Base-by-base conservation (phyloP, 2,888 invertebrate species). In the Folsomia candida region DNA sequence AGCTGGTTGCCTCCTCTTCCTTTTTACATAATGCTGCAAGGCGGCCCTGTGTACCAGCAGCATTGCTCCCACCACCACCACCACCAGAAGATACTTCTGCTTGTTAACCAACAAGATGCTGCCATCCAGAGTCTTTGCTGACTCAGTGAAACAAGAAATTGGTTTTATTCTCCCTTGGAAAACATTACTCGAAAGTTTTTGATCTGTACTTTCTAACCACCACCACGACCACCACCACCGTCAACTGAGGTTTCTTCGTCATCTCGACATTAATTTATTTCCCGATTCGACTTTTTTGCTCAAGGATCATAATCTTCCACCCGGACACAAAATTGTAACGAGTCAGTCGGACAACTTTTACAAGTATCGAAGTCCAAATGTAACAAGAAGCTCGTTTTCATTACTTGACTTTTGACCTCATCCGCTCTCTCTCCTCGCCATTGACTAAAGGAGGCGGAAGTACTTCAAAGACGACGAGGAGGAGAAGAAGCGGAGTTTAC, bases 401-500 rank as follows among this genome's bases (percentile, higher is more conserved):
- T n/a, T n/a, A n/a, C n/a, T n/a, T n/a, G n/a, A n/a, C n/a, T n/a
- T n/a, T n/a, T n/a, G n/a, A n/a, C 47, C 47, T 9, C 9, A 47
- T 14, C 18, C 47, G 47, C 47, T 47, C 18, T 47, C 47, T 47
- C 47, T 47, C 47, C 18, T n/a, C n/a, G n/a, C n/a, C n/a, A n/a
- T n/a, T n/a, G n/a, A n/a, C n/a, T n/a, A n/a, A n/a, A n/a, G n/a
- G n/a, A n/a, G n/a, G n/a, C n/a, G n/a, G n/a, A n/a, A 47, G 47
- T 47, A 14, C 47, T 14, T 20, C 28, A 37, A 62, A 28, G 29
- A 25, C 24, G 59, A 25, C 25, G 14, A 47, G 14, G 11, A 22
- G 24, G 54, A 63, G 59, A 63, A 63, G 69, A 54, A 58, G n/a
- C n/a, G n/a, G n/a, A n/a, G n/a, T n/a, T n/a, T n/a, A n/a, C 47